Base-by-base conservation (phyloP, 1,140 invertebrate species). In the Andrena cerasifolii region DNA sequence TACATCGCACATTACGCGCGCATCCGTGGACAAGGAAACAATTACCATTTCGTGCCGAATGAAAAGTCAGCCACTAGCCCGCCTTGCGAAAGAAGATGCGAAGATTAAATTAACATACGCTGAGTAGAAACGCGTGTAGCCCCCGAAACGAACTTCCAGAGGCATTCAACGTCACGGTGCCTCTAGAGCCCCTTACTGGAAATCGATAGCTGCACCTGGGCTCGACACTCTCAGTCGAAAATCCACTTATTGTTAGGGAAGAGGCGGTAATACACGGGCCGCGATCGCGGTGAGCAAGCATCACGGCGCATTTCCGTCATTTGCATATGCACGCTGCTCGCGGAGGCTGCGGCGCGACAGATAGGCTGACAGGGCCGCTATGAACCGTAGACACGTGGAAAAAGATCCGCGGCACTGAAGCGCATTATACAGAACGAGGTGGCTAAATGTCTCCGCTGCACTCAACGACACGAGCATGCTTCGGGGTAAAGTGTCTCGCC, bases 291-390 rank as follows among this genome's bases (percentile, higher is more conserved):
- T 6, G 18, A 75, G 61, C 47, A 40, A 21, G 47, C 3, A 33
- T 18, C 40, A 36, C 40, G 43, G 65, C 62, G 43, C 63, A 54
- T 77, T 62, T 67, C 45, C 66, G 76, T 83, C 80, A 79, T 83
- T 83, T 83, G 68, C 82, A 79, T 83, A 83, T 51, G 80, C 73
- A 56, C 75, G 51, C 65, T 56, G 56, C 63, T 33, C 63, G 45
- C 33, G 14, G 16, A 4, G 31, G 31, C 33, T 70, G 68, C 61
- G 56, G 31, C 43, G 53, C 62, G 80, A 78, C 81, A 82, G 81
- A 65, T 83, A 59, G 65, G 63, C 67, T 63, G 70, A 79, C 80
- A 83, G 49, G 28, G 40, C 36, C 8, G 45, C 54, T 61, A 73
- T 49, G 72, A 72, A 68, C 82, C 80, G 56, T 16, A 53, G 53